Conservation (phyloP, 2,797 vertebrate species). For the Crax fasciolata region DNA sequence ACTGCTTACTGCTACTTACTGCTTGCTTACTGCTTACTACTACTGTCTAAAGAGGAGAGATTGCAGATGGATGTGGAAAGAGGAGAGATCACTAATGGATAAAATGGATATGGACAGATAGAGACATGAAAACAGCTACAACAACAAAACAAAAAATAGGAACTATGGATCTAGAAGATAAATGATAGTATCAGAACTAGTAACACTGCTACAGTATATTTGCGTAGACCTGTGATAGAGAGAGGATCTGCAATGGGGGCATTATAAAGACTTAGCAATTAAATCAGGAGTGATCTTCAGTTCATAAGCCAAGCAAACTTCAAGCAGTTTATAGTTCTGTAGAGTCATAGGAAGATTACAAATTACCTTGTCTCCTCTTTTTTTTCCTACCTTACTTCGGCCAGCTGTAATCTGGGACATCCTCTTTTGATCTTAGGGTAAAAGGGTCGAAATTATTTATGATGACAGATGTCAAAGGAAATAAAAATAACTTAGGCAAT, state of each 20-base stretch:
- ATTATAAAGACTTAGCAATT: not conserved
- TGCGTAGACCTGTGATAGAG: not conserved
- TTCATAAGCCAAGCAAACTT: not conserved
- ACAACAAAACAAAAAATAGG: not conserved
- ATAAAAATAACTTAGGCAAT: constrained; percentile 57
- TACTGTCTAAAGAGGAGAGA: not conserved
- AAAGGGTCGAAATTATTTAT: constrained; percentile 18
- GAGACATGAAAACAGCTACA: not conserved
- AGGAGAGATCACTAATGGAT: not conserved
- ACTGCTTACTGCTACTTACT: no score
- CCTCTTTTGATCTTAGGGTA: not conserved
- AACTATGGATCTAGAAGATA: not conserved
- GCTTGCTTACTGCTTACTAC: not conserved
- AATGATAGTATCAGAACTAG: not conserved
- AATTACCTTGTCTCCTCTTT: not conserved
- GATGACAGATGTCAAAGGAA: constrained; percentile 50
- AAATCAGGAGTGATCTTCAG: not conserved
- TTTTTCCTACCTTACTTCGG: not conserved
- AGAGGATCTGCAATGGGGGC: not conserved
- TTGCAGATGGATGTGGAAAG: not conserved
- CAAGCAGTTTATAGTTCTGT: not conserved
- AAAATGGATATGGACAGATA: not conserved
- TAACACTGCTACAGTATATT: not conserved
- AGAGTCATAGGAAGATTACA: not conserved
- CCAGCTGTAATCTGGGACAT: not conserved